A percentile compares a stretch with the other conserved stretches of the same genome.
phyloP scores from a whole-genome alignment of 2,797 vertebrate genomes.

The Coreius guichenoti region DNA sequence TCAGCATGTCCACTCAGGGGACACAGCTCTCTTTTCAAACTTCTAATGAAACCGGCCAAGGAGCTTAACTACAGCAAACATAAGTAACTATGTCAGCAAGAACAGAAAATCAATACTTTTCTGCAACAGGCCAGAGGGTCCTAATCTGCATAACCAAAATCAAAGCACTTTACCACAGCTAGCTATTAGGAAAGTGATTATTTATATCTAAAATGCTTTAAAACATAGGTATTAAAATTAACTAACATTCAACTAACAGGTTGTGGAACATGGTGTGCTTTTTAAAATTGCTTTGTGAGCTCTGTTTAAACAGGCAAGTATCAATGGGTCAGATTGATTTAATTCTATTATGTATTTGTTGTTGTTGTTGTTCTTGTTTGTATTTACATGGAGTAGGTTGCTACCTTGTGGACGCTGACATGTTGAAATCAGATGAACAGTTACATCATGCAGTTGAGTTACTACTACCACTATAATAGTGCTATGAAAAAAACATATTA shows the following conservation, averaged over 20 bases:
- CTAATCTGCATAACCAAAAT: constrained; percentile 25
- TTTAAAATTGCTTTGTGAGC: background rate
- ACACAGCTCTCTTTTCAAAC: constrained; percentile 26
- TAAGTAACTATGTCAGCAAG: constrained; percentile 44
- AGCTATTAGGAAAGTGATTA: constrained; percentile 1
- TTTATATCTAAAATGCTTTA: background rate
- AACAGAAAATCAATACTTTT: constrained; percentile 24
- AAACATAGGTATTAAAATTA: background rate
- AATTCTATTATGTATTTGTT: background rate
- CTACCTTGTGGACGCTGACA: background rate
- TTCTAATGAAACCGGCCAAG: constrained; percentile 34
- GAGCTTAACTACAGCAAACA: constrained; percentile 22
- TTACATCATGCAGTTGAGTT: background rate
- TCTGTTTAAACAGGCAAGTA: background rate
- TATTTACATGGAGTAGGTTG: background rate
- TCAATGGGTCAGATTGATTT: background rate
- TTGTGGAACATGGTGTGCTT: background rate
- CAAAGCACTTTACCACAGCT: constrained; percentile 14
- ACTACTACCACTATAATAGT: background rate
- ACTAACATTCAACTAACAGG: background rate
- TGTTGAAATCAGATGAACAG: background rate
- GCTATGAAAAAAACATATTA: background rate
- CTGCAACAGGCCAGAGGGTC: constrained; percentile 9
- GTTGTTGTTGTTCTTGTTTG: background rate
- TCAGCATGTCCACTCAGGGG: constrained; percentile 30